Conservation (phyloP, 2,113 vertebrate species). For the Agapornis roseicollis region DNA sequence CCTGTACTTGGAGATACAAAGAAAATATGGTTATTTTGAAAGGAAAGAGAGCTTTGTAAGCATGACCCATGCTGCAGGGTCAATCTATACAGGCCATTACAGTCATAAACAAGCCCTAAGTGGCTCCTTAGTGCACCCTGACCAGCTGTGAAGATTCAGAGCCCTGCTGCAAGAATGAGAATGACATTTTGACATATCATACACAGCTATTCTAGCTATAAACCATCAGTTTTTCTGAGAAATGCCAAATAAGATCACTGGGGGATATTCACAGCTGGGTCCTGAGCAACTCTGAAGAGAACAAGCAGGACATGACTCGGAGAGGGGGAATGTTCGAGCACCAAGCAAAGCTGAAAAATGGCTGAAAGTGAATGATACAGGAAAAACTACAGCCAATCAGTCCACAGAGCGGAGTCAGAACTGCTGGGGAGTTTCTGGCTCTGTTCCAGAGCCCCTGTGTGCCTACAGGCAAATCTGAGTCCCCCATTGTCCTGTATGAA, state of each 20-base stretch:
- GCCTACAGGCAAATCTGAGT: neutral
- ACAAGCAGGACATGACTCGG: neutral
- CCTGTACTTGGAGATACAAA: neutral
- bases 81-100: neutral
- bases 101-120: neutral
- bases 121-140: neutral
- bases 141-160: neutral
- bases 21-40: neutral
- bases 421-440: neutral
- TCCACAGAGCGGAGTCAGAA: neutral
- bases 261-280: neutral
- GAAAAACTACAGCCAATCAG: neutral
- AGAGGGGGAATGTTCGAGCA: neutral
- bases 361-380: neutral
- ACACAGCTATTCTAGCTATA: neutral
- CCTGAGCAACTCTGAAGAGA: neutral
- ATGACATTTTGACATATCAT: neutral
- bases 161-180: neutral
- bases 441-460: neutral
- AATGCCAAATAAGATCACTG: neutral
- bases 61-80: rapidly evolving
- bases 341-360: neutral
- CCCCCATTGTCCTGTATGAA: neutral
- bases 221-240: neutral
- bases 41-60: neutral